Conservation (phyloP, 2,113 vertebrate genomes). For the Rallus limicola region DNA sequence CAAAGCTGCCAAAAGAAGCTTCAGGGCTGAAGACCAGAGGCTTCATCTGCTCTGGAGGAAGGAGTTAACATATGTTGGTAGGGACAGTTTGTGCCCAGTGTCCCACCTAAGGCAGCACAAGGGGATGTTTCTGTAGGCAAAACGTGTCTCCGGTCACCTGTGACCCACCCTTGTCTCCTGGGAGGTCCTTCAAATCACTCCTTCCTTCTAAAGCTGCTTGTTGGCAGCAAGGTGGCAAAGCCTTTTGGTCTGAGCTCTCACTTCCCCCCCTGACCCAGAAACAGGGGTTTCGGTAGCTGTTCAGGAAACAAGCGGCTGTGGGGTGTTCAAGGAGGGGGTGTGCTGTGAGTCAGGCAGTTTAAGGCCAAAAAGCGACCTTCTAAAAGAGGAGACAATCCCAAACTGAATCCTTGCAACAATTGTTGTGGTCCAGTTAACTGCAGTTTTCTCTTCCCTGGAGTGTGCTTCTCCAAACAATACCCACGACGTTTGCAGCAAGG, state of each 20-base stretch:
- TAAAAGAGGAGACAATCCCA: not conserved
- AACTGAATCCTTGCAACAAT: not conserved
- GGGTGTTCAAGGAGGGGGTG: fast-evolving
- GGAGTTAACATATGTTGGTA: not conserved
- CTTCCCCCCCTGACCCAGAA: not conserved
- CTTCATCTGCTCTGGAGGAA: not conserved
- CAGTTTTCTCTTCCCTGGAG: not conserved
- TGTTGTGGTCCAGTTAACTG: not conserved
- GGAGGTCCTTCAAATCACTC: not conserved
- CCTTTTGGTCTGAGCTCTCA: not conserved
- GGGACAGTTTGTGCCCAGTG: not conserved
- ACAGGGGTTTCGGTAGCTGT: not conserved
- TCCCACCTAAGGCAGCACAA: not conserved
- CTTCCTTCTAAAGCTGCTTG: not conserved
- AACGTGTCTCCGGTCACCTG: not conserved
- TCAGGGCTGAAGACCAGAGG: not conserved
- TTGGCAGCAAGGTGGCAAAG: not conserved
- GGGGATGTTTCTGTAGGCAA: not conserved
- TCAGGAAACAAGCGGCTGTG: not conserved
- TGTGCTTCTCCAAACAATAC: not conserved
- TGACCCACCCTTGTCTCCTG: not conserved
- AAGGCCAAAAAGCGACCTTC: not conserved
- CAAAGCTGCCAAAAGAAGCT: not conserved
- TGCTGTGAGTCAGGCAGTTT: not conserved
- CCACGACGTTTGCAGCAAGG: not conserved